Base-by-base conservation (phyloP, 1,140 invertebrate species). In the Pinna nobilis region DNA sequence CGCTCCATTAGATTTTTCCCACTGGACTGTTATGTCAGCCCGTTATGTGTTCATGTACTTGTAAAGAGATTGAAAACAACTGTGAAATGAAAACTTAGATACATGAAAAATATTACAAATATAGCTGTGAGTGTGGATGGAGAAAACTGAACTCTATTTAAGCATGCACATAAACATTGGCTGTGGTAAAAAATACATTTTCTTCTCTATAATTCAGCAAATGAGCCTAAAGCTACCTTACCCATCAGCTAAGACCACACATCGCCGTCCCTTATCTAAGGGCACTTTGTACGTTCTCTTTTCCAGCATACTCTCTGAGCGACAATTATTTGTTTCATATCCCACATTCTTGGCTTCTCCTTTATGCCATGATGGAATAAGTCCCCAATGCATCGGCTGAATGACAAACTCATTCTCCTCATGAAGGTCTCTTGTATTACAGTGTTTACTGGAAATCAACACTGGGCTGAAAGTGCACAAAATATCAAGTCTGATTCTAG, bases 341-440 rank as follows among this genome's bases (percentile, higher is more conserved):
- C 91, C 92, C 77, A 94, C 92, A 50, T 91, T 91, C 77, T 91
- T 93, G 60, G 92, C 92, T 77, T 93, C 91, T 3, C 93, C 93
- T 87, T 94, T 94, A 83, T 94, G 93, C 94, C 94, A 96, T 11
- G 91, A 92, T 7, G 95, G 95, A 72, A 95, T 93, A 84, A 96
- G 92, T 30, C 94, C 94, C 95, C 95, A 96, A 88, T 75, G 72
- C 87, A 88, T 88, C 1, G 87, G 88, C 70, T 86, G 85, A 23
- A 89, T 76, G 1, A 87, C 80, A 30, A 79, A 59, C n/a, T 84
- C 78, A 30, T 20, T 71, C 82, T 72, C 85, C 79, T 33, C 82
- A 82, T 25, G 92, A 92, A 82, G 91, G 91, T 41, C 55, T 35
- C 33, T 35, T 25, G 6, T 59, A 35, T 59, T n/a, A 25, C 92